Conservation (phyloP, 2,888 invertebrate species). For the Dioctria linearis region DNA sequence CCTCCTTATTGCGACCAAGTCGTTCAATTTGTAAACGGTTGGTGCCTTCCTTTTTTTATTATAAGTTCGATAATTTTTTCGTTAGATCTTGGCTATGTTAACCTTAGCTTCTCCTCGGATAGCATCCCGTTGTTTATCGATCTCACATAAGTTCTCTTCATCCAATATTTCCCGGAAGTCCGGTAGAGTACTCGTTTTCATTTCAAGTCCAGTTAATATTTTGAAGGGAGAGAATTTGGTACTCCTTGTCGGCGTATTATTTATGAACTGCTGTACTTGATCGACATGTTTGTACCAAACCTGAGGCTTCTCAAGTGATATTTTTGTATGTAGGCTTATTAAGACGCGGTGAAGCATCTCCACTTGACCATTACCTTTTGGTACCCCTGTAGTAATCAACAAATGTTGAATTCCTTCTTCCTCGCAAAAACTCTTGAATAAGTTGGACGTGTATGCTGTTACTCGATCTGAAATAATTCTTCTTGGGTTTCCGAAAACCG, state of each 20-base stretch:
- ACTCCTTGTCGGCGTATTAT: slow-evolving; percentile 62
- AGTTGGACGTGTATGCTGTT: slow-evolving; percentile 65
- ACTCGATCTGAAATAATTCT: slow-evolving; percentile 67
- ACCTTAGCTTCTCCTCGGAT: too few relatives aligned
- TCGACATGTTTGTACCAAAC: slow-evolving; percentile 63
- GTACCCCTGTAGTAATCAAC: slow-evolving; percentile 63
- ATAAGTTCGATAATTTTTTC: slow-evolving; percentile 18
- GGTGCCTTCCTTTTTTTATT: slow-evolving; percentile 2
- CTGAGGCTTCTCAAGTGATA: slow-evolving; percentile 63
- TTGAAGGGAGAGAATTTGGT: slow-evolving; percentile 55
- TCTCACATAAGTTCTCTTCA: too few relatives aligned
- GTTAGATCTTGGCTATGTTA: slow-evolving; percentile 21
- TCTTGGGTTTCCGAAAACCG: slow-evolving; percentile 57
- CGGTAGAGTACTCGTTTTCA: background rate
- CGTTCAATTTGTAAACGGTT: slow-evolving; percentile 15
- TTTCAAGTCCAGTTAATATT: slow-evolving; percentile 53
- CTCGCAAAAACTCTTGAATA: slow-evolving; percentile 64
- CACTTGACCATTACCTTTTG: slow-evolving; percentile 66
- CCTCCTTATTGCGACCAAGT: slow-evolving; percentile 44
- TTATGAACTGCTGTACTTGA: slow-evolving; percentile 59
- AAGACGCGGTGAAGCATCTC: slow-evolving; percentile 64
- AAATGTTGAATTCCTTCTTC: slow-evolving; percentile 63
- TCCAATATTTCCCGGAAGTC: too few relatives aligned
- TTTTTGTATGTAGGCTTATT: slow-evolving; percentile 64
- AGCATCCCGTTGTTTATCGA: too few relatives aligned